A percentile compares a stretch with the other conserved stretches of the same genome.
phyloP scores from a whole-genome alignment of 2,797 vertebrate species.

The Dromococcyx pavoninus region DNA sequence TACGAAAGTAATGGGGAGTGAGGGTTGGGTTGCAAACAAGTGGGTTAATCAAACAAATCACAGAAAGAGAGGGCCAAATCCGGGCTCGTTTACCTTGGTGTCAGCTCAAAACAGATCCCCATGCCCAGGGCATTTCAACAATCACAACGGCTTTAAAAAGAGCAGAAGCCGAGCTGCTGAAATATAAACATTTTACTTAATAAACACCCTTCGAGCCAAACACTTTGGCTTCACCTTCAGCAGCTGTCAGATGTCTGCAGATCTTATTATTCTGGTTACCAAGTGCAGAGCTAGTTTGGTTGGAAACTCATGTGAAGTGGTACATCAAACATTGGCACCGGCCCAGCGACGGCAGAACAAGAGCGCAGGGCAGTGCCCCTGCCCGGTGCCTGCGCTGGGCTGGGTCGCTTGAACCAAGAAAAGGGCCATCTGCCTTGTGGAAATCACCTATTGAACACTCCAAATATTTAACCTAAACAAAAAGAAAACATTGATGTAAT shows the following conservation, averaged over 20 bases:
- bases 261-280: slow-evolving; percentile 56
- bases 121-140: neutral
- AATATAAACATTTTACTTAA: neutral
- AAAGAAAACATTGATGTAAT: neutral
- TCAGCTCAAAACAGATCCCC: neutral
- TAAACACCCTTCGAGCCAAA: neutral
- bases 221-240: slow-evolving; percentile 15
- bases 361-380: neutral
- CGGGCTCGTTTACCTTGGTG: neutral
- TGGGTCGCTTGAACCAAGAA: neutral
- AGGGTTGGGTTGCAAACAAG: neutral
- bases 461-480: neutral
- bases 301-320: slow-evolving; percentile 72
- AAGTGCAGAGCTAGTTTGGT: slow-evolving; percentile 59
- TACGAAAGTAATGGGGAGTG: accelerated
- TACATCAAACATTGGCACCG: slow-evolving; percentile 73
- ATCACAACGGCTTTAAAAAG: neutral
- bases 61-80: neutral
- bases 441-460: slow-evolving; percentile 14
- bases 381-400: slow-evolving; percentile 8
- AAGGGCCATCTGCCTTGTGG: slow-evolving; percentile 48
- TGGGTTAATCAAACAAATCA: neutral
- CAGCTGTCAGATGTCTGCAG: slow-evolving; percentile 52
- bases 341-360: slow-evolving; percentile 19
- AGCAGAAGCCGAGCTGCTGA: neutral